Evolutionary conservation across 2,888 invertebrate species (phyloP).

Genomic region (Synergus japonicus): DNA sequence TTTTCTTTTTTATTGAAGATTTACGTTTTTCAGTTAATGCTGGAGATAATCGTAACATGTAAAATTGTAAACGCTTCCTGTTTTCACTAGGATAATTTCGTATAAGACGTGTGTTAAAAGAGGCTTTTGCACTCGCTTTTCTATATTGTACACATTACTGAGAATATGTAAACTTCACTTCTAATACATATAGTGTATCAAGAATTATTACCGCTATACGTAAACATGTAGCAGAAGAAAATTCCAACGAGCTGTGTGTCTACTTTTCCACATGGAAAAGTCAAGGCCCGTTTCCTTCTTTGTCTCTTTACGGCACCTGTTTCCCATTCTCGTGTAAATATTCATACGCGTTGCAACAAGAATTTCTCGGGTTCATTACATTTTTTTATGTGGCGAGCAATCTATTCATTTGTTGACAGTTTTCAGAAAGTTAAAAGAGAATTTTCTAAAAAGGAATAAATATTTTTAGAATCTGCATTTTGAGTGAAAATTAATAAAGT

Average conservation of each 20-base stretch:
- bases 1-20: slow-evolving; percentile 8
- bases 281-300: slow-evolving; percentile 17
- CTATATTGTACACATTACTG: background rate
- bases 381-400: background rate
- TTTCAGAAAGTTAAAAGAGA: background rate
- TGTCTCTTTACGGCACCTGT: slow-evolving; percentile 16
- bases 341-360: slow-evolving; percentile 4
- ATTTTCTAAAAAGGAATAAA: background rate
- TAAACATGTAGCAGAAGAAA: slow-evolving; percentile 11
- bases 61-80: background rate
- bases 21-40: background rate
- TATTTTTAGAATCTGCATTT: background rate
- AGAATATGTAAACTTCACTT: background rate
- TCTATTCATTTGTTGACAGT: background rate
- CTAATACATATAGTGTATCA: background rate
- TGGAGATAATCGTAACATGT: background rate
- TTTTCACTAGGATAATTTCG: background rate
- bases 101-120: background rate
- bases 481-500: background rate
- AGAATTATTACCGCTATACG: slow-evolving; percentile 10
- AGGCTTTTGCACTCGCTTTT: background rate
- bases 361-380: slow-evolving; percentile 11
- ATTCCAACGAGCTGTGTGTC: slow-evolving; percentile 6
- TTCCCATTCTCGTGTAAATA: slow-evolving; percentile 29
- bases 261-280: slow-evolving; percentile 39